Evolutionary conservation across 2,888 invertebrate species (phyloP).

Genomic region (Cylloceria caligata): DNA sequence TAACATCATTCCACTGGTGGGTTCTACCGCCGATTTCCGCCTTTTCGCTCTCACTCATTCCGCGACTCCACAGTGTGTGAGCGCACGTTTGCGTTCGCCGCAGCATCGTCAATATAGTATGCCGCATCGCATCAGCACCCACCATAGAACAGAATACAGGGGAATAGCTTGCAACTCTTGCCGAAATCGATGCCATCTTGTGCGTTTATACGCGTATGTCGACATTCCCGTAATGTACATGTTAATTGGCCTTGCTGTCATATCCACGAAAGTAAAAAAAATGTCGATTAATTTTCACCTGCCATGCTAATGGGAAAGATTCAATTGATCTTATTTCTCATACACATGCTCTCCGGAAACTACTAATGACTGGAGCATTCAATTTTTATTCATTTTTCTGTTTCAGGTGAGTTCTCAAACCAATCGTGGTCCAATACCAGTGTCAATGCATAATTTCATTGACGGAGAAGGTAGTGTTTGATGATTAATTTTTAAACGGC

Average conservation of each 20-base stretch:
- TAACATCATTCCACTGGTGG: slow-evolving; percentile 80
- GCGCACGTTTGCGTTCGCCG: slow-evolving; percentile 7
- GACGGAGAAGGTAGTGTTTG: slow-evolving; percentile 36
- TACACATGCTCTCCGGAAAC: neutral
- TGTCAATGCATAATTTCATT: slow-evolving; percentile 5
- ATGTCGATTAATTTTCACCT: slow-evolving; percentile 4
- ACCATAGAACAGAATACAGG: slow-evolving; percentile 12
- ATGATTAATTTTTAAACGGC: neutral
- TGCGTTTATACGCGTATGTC: slow-evolving; percentile 36
- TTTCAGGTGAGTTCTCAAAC: slow-evolving; percentile 68
- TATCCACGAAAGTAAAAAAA: neutral
- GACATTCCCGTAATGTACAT: slow-evolving; percentile 32
- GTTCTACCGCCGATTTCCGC: slow-evolving; percentile 67
- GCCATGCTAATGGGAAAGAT: slow-evolving; percentile 17
- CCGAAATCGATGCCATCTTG: slow-evolving; percentile 6
- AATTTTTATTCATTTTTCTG: slow-evolving; percentile 54
- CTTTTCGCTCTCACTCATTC: slow-evolving; percentile 47
- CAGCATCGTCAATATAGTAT: neutral
- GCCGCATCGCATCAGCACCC: slow-evolving; percentile 14
- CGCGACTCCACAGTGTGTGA: slow-evolving; percentile 15
- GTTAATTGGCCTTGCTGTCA: neutral
- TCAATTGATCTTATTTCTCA: slow-evolving; percentile 29
- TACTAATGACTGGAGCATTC: neutral
- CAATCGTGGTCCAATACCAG: neutral
- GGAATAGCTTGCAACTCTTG: neutral